These are phyloP conservation scores for Jordanella pulchra DNA, from an alignment of 2,797 vertebrate species.

Conservation along the genomic window DNA sequence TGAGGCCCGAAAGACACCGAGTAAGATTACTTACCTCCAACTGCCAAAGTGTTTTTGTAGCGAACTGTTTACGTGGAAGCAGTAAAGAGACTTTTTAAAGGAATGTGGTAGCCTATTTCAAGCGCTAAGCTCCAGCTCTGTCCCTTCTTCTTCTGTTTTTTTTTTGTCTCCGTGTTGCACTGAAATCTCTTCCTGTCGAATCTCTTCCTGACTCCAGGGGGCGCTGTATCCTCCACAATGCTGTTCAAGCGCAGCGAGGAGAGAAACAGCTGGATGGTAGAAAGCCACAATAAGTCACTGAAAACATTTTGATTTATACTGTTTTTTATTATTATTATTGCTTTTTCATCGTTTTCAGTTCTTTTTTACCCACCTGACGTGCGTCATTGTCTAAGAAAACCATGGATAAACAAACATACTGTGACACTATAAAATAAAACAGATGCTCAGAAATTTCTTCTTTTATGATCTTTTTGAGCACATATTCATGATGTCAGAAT, in stretches of 20 bases:
- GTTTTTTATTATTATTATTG: no score
- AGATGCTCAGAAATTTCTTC: no score
- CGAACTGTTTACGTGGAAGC: constrained; percentile 34
- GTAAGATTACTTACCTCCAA: constrained; percentile 55
- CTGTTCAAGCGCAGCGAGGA: neutral
- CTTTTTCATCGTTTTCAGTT: no score
- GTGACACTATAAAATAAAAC: no score
- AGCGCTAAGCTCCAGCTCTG: constrained; percentile 14
- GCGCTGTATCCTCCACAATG: neutral
- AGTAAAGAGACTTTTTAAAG: neutral
- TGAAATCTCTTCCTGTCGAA: neutral
- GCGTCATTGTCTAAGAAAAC: no score
- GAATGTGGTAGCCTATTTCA: constrained; percentile 45
- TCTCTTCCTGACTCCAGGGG: neutral
- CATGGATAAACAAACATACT: no score
- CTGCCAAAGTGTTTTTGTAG: neutral
- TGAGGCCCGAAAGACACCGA: neutral
- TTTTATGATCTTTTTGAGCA: no score
- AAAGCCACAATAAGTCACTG: neutral
- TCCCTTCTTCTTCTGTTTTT: neutral
- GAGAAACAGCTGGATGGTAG: neutral
- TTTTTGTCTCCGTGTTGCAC: neutral
- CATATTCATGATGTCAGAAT: no score
- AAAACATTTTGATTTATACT: no score
- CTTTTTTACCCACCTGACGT: no score